A percentile compares a stretch with the other conserved stretches of the same genome.
Evolutionary conservation across 2,888 invertebrate genomes (phyloP).

Genomic region (Stomorhina lunata): DNA sequence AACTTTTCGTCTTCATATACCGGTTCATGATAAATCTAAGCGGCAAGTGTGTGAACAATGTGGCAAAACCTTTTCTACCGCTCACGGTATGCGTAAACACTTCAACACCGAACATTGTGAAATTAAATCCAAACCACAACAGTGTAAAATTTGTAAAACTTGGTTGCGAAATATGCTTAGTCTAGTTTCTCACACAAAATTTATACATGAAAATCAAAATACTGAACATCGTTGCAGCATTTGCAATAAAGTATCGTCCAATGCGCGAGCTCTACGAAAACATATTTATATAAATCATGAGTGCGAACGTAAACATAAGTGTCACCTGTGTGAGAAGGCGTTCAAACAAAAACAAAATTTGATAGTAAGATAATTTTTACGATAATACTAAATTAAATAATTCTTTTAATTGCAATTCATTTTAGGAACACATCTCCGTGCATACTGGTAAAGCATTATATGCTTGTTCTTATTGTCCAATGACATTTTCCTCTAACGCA

Average conservation of each 20-base stretch:
- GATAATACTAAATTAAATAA: neutral
- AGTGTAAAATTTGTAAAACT: slow-evolving; percentile 76
- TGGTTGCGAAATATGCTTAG: slow-evolving; percentile 75
- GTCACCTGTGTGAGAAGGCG: slow-evolving; percentile 77
- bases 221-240: slow-evolving; percentile 74
- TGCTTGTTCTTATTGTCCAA: slow-evolving; percentile 77
- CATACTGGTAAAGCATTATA: slow-evolving; percentile 77
- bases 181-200: slow-evolving; percentile 74
- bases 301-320: slow-evolving; percentile 74
- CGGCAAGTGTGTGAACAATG: slow-evolving; percentile 75
- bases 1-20: slow-evolving; percentile 59
- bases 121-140: slow-evolving; percentile 73
- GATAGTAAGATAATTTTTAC: slow-evolving; percentile 72
- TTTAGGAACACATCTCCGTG: slow-evolving; percentile 77
- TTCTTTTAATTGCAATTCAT: neutral
- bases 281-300: slow-evolving; percentile 77
- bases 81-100: slow-evolving; percentile 74
- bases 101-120: slow-evolving; percentile 76
- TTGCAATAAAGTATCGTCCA: slow-evolving; percentile 76
- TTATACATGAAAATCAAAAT: slow-evolving; percentile 73
- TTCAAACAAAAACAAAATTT: slow-evolving; percentile 76
- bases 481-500: slow-evolving; percentile 77
- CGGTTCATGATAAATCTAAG: slow-evolving; percentile 71
- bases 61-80: slow-evolving; percentile 73
- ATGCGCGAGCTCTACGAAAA: slow-evolving; percentile 74